phyloP scores from a whole-genome alignment of 2,888 invertebrate species.

The Polietes domitor region DNA sequence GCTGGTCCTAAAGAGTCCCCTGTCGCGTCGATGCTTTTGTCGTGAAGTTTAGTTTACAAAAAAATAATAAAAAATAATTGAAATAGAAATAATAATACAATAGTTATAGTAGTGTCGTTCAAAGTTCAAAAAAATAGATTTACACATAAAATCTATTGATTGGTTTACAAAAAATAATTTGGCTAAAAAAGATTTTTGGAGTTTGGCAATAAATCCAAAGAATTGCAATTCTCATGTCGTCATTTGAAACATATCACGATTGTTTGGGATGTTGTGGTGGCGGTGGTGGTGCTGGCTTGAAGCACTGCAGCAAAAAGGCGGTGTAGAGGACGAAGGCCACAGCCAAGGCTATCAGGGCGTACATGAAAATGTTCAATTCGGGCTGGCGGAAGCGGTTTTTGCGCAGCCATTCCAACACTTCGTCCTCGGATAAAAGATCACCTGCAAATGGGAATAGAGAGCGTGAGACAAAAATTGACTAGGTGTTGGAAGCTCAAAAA shows the following conservation, averaged over 20 bases:
- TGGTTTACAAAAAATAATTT: slow-evolving; percentile 38
- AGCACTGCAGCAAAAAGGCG: slow-evolving; percentile 94
- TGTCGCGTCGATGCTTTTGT: slow-evolving; percentile 53
- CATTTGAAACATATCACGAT: slow-evolving; percentile 75
- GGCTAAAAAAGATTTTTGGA: slow-evolving; percentile 20
- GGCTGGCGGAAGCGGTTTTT: slow-evolving; percentile 96
- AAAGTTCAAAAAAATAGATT: slow-evolving; percentile 21
- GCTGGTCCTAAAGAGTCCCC: slow-evolving; percentile 28
- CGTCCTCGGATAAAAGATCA: slow-evolving; percentile 90
- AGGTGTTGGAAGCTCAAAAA: slow-evolving; percentile 32
- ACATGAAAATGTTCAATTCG: slow-evolving; percentile 96
- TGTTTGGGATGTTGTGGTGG: slow-evolving; percentile 81
- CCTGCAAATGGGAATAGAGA: slow-evolving; percentile 81
- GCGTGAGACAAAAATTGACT: background rate
- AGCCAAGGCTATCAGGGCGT: slow-evolving; percentile 92
- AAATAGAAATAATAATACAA: slow-evolving; percentile 23
- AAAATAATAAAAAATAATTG: background rate
- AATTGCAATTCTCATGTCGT: slow-evolving; percentile 38
- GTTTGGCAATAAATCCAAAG: slow-evolving; percentile 36
- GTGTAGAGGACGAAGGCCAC: slow-evolving; percentile 94
- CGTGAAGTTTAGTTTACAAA: slow-evolving; percentile 29
- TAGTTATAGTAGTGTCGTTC: background rate
- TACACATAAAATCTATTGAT: slow-evolving; percentile 21
- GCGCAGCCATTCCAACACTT: slow-evolving; percentile 94
- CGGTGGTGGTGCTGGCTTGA: slow-evolving; percentile 87